These are phyloP conservation scores for Gymnogyps californianus DNA, from an alignment of 2,113 vertebrate species.

Conservation along the genomic window DNA sequence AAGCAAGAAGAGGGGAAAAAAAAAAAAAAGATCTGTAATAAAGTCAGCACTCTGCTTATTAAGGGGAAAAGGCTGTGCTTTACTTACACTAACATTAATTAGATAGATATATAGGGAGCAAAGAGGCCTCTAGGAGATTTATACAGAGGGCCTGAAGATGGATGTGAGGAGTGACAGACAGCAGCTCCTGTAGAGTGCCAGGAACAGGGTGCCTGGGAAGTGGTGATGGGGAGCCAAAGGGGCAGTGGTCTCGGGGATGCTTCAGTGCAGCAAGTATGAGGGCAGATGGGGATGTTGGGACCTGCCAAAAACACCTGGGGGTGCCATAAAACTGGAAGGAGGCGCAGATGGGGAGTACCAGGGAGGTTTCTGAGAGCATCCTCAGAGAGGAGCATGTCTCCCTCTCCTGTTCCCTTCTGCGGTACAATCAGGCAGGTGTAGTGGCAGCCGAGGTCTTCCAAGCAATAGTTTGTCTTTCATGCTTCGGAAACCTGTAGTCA, in stretches of 20 bases:
- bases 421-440: not conserved
- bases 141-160: conserved; percentile 17
- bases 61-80: conserved; percentile 79
- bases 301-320: not conserved
- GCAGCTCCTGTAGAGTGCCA: not conserved
- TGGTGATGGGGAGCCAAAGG: not conserved
- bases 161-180: conserved; percentile 10
- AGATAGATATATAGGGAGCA: conserved; percentile 76
- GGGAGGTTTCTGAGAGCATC: not conserved
- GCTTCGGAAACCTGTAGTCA: not conserved
- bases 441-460: not conserved
- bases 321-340: not conserved
- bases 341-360: not conserved
- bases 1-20: conserved; percentile 58
- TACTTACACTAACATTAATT: conserved; percentile 82
- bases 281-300: not conserved
- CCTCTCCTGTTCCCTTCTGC: not conserved
- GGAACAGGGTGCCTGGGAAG: not conserved
- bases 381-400: not conserved
- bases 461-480: not conserved
- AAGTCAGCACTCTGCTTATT: conserved; percentile 85
- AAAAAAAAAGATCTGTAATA: conserved; percentile 68
- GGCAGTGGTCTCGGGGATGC: not conserved
- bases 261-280: not conserved
- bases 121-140: conserved; percentile 58